Evolutionary conservation across 2,888 invertebrate genomes (phyloP).

Genomic region (Parnassius apollo): DNA sequence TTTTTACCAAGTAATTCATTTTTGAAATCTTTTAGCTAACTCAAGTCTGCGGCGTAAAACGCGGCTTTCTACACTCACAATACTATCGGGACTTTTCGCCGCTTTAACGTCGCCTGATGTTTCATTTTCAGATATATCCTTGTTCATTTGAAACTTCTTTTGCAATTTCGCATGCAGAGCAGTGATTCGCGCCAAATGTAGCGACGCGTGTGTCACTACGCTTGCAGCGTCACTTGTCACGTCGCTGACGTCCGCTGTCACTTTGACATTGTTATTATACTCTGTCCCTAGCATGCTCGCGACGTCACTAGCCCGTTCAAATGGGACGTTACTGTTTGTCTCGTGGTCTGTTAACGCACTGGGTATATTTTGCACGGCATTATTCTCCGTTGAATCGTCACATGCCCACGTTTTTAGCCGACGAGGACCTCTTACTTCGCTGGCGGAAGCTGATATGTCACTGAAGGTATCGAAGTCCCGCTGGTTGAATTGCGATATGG

Average conservation of each 20-base stretch:
- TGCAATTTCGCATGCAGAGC: slow-evolving; percentile 20
- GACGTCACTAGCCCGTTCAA: not conserved
- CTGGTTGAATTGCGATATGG: slow-evolving; percentile 19
- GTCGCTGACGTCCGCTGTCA: too few relatives aligned
- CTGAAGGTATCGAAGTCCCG: slow-evolving; percentile 31
- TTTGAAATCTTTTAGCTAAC: not conserved
- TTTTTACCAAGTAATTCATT: not conserved
- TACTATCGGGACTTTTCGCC: not conserved
- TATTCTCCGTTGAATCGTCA: slow-evolving; percentile 16
- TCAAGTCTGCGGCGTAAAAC: slow-evolving; percentile 13
- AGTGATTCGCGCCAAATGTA: slow-evolving; percentile 20
- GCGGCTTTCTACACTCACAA: not conserved
- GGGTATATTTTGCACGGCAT: not conserved
- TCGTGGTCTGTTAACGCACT: too few relatives aligned
- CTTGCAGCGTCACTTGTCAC: slow-evolving; percentile 6
- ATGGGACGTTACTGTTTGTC: not conserved
- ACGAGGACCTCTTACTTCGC: slow-evolving; percentile 46
- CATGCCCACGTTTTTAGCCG: slow-evolving; percentile 48
- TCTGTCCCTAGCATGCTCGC: too few relatives aligned
- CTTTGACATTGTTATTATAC: too few relatives aligned
- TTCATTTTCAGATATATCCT: not conserved
- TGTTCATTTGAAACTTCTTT: not conserved
- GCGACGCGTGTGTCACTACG: slow-evolving; percentile 8
- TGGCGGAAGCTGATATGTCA: slow-evolving; percentile 55
- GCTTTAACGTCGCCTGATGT: slow-evolving; percentile 2